These are phyloP conservation scores for Apomyelois bistriatella DNA, from an alignment of 2,888 invertebrate genomes.

Conservation along the genomic window DNA sequence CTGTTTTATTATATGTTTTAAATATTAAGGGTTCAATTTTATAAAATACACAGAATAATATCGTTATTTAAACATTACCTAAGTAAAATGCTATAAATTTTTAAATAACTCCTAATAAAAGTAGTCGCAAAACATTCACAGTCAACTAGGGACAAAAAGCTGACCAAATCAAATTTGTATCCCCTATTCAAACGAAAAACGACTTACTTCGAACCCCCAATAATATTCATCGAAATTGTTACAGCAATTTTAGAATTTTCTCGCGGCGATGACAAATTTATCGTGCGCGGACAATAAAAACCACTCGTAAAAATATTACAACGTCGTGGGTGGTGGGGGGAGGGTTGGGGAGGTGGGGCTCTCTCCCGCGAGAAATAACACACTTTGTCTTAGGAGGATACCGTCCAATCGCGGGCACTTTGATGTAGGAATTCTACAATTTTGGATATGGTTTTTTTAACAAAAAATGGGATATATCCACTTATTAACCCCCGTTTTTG, in stretches of 20 bases:
- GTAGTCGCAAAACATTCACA: not conserved
- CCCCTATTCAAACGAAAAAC: constrained; percentile 3
- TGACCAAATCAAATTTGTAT: constrained; percentile 1
- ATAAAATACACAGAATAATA: no score
- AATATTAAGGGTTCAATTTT: no score
- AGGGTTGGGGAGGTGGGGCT: constrained; percentile 21
- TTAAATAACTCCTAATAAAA: not conserved
- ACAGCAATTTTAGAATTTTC: constrained; percentile 12
- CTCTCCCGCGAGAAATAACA: constrained; percentile 72
- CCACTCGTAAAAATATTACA: constrained; percentile 73
- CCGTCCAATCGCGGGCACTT: constrained; percentile 51
- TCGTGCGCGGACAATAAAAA: constrained; percentile 66
- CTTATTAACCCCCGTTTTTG: no score
- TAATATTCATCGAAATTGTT: constrained; percentile 17
- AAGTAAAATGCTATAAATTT: no score
- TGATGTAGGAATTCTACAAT: constrained; percentile 18
- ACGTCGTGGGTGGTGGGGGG: constrained; percentile 26
- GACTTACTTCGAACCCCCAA: constrained; percentile 7
- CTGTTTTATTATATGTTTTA: no score
- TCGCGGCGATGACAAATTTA: constrained; percentile 67
- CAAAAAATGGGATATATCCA: no score
- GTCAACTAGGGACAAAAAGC: constrained; percentile 1
- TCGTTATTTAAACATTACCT: no score
- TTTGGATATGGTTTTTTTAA: constrained; percentile 35
- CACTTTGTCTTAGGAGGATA: constrained; percentile 71